phyloP scores from a whole-genome alignment of 2,888 invertebrate species.

The Sinelater perroti region DNA sequence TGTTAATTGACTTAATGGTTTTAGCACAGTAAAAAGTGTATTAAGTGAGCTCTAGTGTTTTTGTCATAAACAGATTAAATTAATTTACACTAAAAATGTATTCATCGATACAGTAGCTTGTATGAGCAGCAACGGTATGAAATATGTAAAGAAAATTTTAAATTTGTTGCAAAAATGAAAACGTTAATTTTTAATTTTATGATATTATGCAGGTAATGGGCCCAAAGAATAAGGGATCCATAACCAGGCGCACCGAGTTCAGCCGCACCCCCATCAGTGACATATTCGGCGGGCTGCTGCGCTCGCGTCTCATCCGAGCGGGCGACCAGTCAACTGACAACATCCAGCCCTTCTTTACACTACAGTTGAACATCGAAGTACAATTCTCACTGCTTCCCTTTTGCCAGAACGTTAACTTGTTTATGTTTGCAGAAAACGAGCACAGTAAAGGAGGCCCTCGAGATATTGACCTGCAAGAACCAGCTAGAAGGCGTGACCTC shows the following conservation, averaged over 20 bases:
- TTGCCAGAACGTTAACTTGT: not conserved
- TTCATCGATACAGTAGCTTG: constrained; percentile 1
- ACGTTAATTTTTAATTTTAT: not conserved
- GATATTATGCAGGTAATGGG: constrained; percentile 76
- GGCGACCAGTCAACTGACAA: constrained; percentile 85
- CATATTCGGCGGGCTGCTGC: constrained; percentile 91
- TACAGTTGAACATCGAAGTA: constrained; percentile 94
- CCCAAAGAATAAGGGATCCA: constrained; percentile 85
- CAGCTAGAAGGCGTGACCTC: constrained; percentile 87
- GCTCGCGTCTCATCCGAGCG: constrained; percentile 81
- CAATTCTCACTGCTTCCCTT: constrained; percentile 4
- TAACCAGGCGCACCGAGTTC: constrained; percentile 85
- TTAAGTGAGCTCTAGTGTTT: no score
- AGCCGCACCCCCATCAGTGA: constrained; percentile 88
- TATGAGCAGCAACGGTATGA: no score
- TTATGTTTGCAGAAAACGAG: constrained; percentile 72
- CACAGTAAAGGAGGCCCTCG: constrained; percentile 87
- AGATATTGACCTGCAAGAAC: constrained; percentile 85
- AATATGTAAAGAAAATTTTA: no score
- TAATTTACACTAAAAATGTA: no score
- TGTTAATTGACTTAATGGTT: no score
- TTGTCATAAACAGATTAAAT: no score
- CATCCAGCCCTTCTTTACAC: constrained; percentile 94
- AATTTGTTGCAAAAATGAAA: no score
- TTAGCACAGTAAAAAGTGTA: no score